phyloP scores from a whole-genome alignment of 2,888 invertebrate genomes.

The Chalcis sispes region DNA sequence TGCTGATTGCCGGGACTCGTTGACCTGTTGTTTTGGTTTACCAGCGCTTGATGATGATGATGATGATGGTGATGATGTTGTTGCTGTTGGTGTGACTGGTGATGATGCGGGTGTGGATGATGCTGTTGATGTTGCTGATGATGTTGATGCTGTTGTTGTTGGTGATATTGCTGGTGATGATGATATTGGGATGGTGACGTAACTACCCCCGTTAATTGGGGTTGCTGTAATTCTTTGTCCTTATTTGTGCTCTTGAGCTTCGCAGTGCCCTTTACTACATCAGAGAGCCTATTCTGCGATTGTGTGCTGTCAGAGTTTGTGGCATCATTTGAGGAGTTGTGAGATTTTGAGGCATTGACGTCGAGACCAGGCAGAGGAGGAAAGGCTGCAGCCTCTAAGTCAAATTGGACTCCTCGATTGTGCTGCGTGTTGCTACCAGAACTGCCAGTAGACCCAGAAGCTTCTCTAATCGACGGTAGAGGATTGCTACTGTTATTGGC shows the following conservation, averaged over 20 bases:
- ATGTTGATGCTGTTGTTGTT: constrained; percentile 61
- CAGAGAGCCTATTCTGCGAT: constrained; percentile 83
- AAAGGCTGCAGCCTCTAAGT: constrained; percentile 87
- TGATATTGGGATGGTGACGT: constrained; percentile 40
- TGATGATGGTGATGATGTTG: constrained; percentile 59
- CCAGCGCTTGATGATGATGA: constrained; percentile 56
- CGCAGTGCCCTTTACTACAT: constrained; percentile 87
- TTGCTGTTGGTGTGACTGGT: constrained; percentile 40
- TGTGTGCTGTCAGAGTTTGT: constrained; percentile 65
- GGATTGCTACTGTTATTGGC: constrained; percentile 66
- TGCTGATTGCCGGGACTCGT: constrained; percentile 60
- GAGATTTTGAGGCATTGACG: constrained; percentile 70
- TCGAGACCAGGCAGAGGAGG: constrained; percentile 86
- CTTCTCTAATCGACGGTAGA: constrained; percentile 71
- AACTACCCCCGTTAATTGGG: constrained; percentile 19
- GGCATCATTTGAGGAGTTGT: constrained; percentile 66
- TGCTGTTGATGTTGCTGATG: constrained; percentile 59
- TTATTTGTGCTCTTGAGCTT: constrained; percentile 78
- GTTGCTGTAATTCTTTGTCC: constrained; percentile 65
- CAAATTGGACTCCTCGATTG: constrained; percentile 82
- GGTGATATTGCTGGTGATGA: constrained; percentile 41
- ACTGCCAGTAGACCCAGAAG: constrained; percentile 57
- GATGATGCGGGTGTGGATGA: constrained; percentile 31
- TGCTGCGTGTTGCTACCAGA: constrained; percentile 70
- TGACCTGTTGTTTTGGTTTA: constrained; percentile 55